Conservation (phyloP, 2,113 vertebrate genomes). For the Dasypus novemcinctus region DNA sequence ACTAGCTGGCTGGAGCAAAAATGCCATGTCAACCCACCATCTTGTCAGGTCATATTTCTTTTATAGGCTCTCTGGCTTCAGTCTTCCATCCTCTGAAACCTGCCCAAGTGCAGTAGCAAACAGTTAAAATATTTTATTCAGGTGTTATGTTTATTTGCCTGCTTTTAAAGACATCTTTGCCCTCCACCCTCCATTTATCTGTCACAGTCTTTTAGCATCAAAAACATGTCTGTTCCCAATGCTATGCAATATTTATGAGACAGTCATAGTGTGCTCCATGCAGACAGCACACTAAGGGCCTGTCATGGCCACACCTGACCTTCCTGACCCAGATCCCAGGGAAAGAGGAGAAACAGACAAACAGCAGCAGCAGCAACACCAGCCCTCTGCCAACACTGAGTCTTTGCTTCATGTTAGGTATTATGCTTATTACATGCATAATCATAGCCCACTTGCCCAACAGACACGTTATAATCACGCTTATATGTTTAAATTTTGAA, state of each 20-base stretch:
- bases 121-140: conserved; percentile 63
- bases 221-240: neutral
- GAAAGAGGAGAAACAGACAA: neutral
- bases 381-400: neutral
- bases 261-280: neutral
- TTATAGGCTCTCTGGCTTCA: neutral
- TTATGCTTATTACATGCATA: neutral
- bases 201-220: conserved; percentile 56
- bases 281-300: neutral
- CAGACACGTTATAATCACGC: neutral
- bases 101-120: neutral
- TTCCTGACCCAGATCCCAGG: neutral
- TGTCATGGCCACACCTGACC: neutral
- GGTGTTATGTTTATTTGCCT: neutral
- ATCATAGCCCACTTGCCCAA: neutral
- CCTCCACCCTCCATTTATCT: conserved; percentile 31
- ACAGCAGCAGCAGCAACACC: neutral
- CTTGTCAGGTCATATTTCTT: neutral
- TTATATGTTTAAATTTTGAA: too few species aligned
- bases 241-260: conserved; percentile 47
- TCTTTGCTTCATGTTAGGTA: neutral
- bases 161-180: conserved; percentile 44
- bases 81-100: neutral
- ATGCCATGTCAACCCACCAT: neutral
- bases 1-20: neutral